Evolutionary conservation across 2,888 invertebrate genomes (phyloP), one percentile per base, ranked within the genome.

Genomic region (Saturnia japonica): DNA sequence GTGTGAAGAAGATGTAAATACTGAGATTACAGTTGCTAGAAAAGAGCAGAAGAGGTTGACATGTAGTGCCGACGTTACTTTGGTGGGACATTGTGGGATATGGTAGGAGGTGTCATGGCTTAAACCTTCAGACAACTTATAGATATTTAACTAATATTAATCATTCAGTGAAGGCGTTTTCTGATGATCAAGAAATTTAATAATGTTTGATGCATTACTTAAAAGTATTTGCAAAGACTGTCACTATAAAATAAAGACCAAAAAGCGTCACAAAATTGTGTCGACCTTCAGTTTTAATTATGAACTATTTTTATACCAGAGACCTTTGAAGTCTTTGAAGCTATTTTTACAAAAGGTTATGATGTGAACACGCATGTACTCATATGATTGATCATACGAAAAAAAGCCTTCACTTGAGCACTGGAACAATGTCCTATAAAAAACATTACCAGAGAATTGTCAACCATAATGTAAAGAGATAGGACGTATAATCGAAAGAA

Each of bases 311-410:
- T 7, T 64, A n/a, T n/a, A 19, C 64, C 64, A 40, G 40, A 64
- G 12, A 64, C 64, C 64, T 64, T 64, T 64, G 40, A 64, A 64
- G 64, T 34, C 64, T 64, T 57, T 57, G 40, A 64, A 7, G 64
- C 19, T 64, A 64, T 64, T 64, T 64, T 64, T 64, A 64, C 40
- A 64, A 64, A 64, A 64, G 64, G 64, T 64, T 64, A 64, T 40
- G 64, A 64, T 19, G 40, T 64, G 40, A 64, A 40, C 64, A 64
- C 40, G 64, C 40, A 34, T 68, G 40, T 47, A 25, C 34, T 51
- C 68, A 47, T 54, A 78, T 83, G 85, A 88, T 88, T 84, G 87
- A 88, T 87, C 87, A 85, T 79, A 81, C 76, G 83, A 80, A 82
- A 82, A 82, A 82, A 77, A 85, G 77, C 82, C 84, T 82, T 83